Conservation (phyloP, 2,888 invertebrate species). For the Diadromus collaris region DNA sequence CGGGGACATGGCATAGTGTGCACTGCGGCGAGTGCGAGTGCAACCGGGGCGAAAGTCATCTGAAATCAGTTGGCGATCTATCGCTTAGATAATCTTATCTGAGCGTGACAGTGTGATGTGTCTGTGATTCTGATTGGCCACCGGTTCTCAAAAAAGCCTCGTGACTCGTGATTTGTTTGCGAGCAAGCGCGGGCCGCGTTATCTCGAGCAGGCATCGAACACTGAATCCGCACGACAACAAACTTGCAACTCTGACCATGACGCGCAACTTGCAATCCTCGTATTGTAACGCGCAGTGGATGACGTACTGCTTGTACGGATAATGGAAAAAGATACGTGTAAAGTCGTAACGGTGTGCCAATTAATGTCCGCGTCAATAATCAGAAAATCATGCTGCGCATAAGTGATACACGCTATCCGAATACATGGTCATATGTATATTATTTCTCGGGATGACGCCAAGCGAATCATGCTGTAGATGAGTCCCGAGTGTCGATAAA, state of each 20-base stretch:
- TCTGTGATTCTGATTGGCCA: not conserved
- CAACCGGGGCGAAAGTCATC: conserved; percentile 8
- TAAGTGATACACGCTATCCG: not conserved
- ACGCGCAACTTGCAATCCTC: not conserved
- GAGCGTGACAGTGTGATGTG: not conserved
- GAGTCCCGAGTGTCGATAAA: conserved; percentile 11
- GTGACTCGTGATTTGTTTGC: conserved; percentile 9
- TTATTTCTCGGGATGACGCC: not conserved
- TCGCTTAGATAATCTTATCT: conserved; percentile 1
- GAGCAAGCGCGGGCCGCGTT: not conserved
- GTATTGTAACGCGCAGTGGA: not conserved
- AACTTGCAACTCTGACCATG: not conserved
- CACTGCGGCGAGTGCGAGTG: not conserved
- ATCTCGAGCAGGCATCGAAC: not conserved
- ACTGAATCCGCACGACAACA: not conserved
- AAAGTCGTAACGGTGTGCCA: not conserved
- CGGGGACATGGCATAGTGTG: not conserved
- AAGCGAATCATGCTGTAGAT: not conserved
- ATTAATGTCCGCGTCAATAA: not conserved
- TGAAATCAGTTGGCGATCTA: not conserved
- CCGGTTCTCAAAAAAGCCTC: not conserved
- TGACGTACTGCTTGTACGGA: not conserved
- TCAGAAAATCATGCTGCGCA: not conserved
- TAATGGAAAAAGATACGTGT: not conserved
- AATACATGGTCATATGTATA: not conserved